Evolutionary conservation across 1,140 invertebrate genomes (phyloP).

Genomic region (Drosophila neocordata): DNA sequence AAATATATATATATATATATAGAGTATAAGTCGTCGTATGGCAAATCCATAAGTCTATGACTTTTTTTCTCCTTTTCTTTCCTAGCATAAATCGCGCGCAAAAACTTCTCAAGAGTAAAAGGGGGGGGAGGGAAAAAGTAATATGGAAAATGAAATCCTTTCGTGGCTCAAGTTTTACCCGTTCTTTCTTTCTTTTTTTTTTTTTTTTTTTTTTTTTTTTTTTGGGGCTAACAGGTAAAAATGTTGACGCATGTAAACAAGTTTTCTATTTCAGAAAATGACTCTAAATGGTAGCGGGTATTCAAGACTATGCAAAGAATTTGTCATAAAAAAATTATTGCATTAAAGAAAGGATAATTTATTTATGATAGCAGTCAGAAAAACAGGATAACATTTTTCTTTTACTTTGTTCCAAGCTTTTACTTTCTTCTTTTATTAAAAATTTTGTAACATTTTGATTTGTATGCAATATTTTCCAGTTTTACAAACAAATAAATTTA

Average conservation of each 20-base stretch:
- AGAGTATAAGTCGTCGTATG: conserved; percentile 51
- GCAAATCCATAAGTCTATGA: conserved; percentile 78
- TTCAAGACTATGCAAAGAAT: not conserved
- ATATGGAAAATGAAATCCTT: conserved; percentile 41
- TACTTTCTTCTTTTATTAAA: no score
- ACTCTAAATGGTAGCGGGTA: conserved; percentile 20
- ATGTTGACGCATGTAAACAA: conserved; percentile 75
- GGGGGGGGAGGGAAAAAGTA: not conserved
- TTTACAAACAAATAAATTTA: no score
- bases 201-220: conserved; percentile 12
- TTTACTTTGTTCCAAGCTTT: no score
- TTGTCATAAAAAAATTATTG: not conserved
- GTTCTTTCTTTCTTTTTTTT: not conserved
- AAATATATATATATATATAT: conserved; percentile 24
- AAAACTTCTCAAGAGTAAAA: conserved; percentile 33
- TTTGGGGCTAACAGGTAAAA: conserved; percentile 51
- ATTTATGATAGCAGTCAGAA: no score
- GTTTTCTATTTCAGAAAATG: conserved; percentile 50
- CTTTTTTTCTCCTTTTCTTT: conserved; percentile 37
- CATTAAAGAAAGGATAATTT: no score
- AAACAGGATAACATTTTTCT: no score
- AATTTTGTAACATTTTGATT: no score
- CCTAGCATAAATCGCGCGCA: conserved; percentile 61
- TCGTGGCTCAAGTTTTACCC: conserved; percentile 35
- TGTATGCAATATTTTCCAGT: no score